These are phyloP conservation scores for Podarcis lilfordi DNA, from an alignment of 2,797 vertebrate genomes.

Conservation along the genomic window DNA sequence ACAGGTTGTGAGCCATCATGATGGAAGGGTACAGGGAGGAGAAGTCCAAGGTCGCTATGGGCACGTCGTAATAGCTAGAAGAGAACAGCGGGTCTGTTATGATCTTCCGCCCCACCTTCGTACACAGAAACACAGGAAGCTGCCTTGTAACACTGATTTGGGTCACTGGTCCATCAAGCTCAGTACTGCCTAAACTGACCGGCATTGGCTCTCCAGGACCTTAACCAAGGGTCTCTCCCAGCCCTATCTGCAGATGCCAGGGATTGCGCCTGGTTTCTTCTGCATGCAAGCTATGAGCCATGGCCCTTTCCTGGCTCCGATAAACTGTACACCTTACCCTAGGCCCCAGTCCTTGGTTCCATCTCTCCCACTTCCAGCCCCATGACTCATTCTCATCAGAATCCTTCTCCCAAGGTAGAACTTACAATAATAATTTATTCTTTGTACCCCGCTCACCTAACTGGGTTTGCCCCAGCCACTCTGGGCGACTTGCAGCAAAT, in stretches of 20 bases:
- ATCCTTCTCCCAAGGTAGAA: background rate
- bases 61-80: slow-evolving; percentile 88
- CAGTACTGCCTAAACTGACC: too few species aligned
- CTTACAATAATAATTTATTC: too few species aligned
- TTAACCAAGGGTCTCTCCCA: too few species aligned
- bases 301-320: background rate
- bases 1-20: slow-evolving; percentile 96
- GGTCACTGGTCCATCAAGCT: too few species aligned
- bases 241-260: too few species aligned
- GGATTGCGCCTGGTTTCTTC: too few species aligned
- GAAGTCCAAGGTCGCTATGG: slow-evolving; percentile 91
- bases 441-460: too few species aligned
- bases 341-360: background rate
- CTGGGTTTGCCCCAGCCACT: too few species aligned
- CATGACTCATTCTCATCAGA: background rate
- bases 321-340: background rate
- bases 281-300: background rate
- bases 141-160: too few species aligned
- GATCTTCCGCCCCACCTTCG: fast-evolving
- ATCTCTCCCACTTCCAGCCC: background rate
- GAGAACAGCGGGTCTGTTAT: fast-evolving
- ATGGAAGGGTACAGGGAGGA: slow-evolving; percentile 94
- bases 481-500: too few species aligned
- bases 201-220: too few species aligned
- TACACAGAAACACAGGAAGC: too few species aligned